These are phyloP conservation scores for Eueides isabella DNA, from an alignment of 1,140 invertebrate genomes.

Conservation along the genomic window DNA sequence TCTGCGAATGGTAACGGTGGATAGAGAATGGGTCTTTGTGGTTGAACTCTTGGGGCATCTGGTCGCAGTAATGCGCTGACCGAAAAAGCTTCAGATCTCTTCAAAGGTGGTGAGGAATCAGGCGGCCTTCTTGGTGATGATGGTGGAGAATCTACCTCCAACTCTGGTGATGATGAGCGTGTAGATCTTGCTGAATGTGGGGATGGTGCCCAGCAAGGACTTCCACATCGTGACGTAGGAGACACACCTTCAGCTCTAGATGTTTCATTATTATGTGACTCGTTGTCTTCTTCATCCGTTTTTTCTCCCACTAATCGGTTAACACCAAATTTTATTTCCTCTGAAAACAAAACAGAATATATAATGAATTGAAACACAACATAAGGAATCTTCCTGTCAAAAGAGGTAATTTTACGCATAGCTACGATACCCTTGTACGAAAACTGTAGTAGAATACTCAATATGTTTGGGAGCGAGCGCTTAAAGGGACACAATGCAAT, in stretches of 20 bases:
- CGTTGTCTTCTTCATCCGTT: conserved; percentile 81
- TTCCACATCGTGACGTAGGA: conserved; percentile 76
- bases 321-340: conserved; percentile 88
- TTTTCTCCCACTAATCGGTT: conserved; percentile 86
- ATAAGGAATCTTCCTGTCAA: not conserved
- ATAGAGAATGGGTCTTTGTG: conserved; percentile 85
- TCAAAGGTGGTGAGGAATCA: conserved; percentile 81
- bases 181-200: conserved; percentile 82
- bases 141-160: conserved; percentile 87
- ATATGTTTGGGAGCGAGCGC: conserved; percentile 44
- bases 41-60: conserved; percentile 85
- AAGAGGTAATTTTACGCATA: conserved; percentile 8
- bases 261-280: conserved; percentile 74
- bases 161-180: conserved; percentile 85
- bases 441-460: conserved; percentile 36
- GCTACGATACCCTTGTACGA: conserved; percentile 28
- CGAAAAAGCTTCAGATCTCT: conserved; percentile 90
- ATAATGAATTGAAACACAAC: not conserved
- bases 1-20: conserved; percentile 83
- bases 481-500: conserved; percentile 51
- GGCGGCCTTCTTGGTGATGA: conserved; percentile 82
- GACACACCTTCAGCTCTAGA: conserved; percentile 69
- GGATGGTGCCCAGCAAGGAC: conserved; percentile 75
- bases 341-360: conserved; percentile 77
- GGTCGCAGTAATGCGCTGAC: conserved; percentile 89